Conservation (phyloP, 2,797 vertebrate species). For the Protonibea diacanthus region DNA sequence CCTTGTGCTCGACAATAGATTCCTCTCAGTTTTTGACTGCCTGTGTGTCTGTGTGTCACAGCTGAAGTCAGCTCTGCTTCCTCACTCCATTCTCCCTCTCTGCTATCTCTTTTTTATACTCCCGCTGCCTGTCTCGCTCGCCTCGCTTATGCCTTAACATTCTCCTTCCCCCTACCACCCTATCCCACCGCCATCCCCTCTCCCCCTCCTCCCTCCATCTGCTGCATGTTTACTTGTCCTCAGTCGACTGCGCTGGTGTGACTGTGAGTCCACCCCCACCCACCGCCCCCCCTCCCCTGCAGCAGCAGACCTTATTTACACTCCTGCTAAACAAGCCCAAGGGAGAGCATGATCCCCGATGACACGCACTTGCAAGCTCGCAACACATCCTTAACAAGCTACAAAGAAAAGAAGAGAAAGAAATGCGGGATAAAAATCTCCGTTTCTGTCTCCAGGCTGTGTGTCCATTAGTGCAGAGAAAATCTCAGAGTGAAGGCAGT, state of each 20-base stretch:
- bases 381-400: conserved; percentile 75
- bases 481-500: conserved; percentile 57
- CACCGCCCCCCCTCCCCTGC: neutral
- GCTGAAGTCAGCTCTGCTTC: conserved; percentile 50
- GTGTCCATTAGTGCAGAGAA: conserved; percentile 58
- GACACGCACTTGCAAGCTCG: conserved; percentile 69
- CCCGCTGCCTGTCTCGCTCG: conserved; percentile 49
- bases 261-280: conserved; percentile 27
- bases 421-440: conserved; percentile 39
- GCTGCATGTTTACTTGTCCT: conserved; percentile 76
- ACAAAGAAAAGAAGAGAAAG: conserved; percentile 55
- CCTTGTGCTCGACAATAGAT: conserved; percentile 57
- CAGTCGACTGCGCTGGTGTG: conserved; percentile 72
- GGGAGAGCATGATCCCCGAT: conserved; percentile 78
- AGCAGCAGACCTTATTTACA: conserved; percentile 80
- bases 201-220: conserved; percentile 55
- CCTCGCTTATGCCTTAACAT: conserved; percentile 38
- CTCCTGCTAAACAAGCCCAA: conserved; percentile 78
- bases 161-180: conserved; percentile 33
- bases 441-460: conserved; percentile 54
- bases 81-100: conserved; percentile 38
- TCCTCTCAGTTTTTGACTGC: conserved; percentile 57
- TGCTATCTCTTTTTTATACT: conserved; percentile 38
- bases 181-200: neutral
- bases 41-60: conserved; percentile 59